phyloP scores from a whole-genome alignment of 64 coral and sea anemone species.

The Montipora foliosa region DNA sequence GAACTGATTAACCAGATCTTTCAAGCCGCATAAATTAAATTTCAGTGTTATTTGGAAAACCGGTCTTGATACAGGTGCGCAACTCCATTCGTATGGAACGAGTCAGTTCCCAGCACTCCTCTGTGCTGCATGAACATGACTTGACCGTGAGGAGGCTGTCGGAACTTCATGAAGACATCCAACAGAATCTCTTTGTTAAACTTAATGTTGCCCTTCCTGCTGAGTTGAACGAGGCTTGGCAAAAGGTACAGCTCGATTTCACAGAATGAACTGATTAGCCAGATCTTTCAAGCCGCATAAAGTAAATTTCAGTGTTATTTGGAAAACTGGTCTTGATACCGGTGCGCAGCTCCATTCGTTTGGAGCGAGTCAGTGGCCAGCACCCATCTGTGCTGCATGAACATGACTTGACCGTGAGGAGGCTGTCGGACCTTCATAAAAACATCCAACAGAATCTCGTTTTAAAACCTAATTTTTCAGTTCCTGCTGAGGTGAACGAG shows the following conservation, averaged over 20 bases:
- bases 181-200: too few relatives aligned
- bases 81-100: constrained; percentile 71
- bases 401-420: constrained; percentile 44
- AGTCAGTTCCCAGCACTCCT: constrained; percentile 53
- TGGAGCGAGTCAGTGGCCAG: constrained; percentile 62
- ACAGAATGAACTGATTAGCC: too few relatives aligned
- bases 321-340: constrained; percentile 57
- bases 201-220: constrained; percentile 70
- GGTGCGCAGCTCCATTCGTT: constrained; percentile 67
- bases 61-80: constrained; percentile 66
- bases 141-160: constrained; percentile 49
- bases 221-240: constrained; percentile 77
- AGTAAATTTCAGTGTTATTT: too few relatives aligned
- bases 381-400: constrained; percentile 76
- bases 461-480: constrained; percentile 80
- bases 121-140: constrained; percentile 75
- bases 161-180: constrained; percentile 30
- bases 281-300: too few relatives aligned
- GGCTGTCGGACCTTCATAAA: constrained; percentile 34
- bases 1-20: too few relatives aligned
- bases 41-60: not conserved
- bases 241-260: constrained; percentile 28
- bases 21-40: too few relatives aligned
- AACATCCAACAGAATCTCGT: constrained; percentile 35
- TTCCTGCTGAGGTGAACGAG: constrained; percentile 58